Evolutionary conservation across 2,113 vertebrate species (phyloP).

Genomic region (Xenopus borealis): DNA sequence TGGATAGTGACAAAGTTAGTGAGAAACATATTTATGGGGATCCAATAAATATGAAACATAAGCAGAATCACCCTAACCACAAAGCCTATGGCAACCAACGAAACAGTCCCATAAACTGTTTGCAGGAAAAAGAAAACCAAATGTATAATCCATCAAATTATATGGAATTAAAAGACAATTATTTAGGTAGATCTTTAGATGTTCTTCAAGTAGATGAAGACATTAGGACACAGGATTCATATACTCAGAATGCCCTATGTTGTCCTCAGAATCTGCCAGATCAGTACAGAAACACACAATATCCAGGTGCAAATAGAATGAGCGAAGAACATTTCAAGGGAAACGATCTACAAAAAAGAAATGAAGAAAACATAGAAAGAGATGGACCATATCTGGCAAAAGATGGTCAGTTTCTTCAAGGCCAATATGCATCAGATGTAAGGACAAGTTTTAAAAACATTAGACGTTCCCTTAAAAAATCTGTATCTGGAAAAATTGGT

Average conservation of each 20-base stretch:
- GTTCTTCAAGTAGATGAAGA: slow-evolving; percentile 51
- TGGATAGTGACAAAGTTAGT: slow-evolving; percentile 57
- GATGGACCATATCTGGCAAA: not conserved
- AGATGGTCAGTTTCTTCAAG: not conserved
- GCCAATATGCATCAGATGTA: slow-evolving; percentile 30
- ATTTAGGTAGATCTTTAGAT: slow-evolving; percentile 57
- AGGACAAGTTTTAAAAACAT: not conserved
- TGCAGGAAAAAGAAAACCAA: slow-evolving; percentile 1
- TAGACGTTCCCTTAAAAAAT: slow-evolving; percentile 21
- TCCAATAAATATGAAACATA: slow-evolving; percentile 19
- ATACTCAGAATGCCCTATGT: slow-evolving; percentile 49
- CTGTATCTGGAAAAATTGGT: slow-evolving; percentile 7
- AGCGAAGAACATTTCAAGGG: not conserved
- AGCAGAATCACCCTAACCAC: slow-evolving; percentile 42
- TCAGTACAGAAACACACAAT: slow-evolving; percentile 34
- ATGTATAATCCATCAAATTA: slow-evolving; percentile 43
- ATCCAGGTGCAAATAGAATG: not conserved
- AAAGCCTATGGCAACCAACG: slow-evolving; percentile 45
- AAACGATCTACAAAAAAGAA: not conserved
- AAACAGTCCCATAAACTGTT: slow-evolving; percentile 41
- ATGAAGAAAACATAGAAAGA: slow-evolving; percentile 6
- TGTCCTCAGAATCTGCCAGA: slow-evolving; percentile 39
- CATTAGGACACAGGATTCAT: not conserved
- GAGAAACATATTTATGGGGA: not conserved
- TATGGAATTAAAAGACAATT: slow-evolving; percentile 49